Percentiles rank a stretch among this genome's conserved stretches.
Conservation (phyloP, 2,113 vertebrate genomes). For the Lampris incognitus region DNA sequence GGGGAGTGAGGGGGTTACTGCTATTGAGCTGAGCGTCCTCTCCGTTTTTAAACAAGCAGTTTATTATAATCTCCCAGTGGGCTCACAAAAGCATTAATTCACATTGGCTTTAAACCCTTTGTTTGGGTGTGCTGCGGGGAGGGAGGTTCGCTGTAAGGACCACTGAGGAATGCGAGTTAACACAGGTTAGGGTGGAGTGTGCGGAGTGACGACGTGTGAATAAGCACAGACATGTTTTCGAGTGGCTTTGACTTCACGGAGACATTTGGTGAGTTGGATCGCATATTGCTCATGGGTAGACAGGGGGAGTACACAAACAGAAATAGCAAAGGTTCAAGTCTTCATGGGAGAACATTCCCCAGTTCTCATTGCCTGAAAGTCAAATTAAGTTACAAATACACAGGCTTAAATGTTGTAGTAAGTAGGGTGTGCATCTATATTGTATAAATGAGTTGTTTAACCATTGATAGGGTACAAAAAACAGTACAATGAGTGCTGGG, state of each 20-base stretch:
- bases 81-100: constrained; percentile 37
- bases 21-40: constrained; percentile 32
- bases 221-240: constrained; percentile 22
- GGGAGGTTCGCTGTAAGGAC: constrained; percentile 16
- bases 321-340: not conserved
- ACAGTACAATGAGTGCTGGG: no score
- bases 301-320: not conserved
- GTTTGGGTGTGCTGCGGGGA: constrained; percentile 13
- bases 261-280: constrained; percentile 6
- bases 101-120: constrained; percentile 22
- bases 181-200: constrained; percentile 35
- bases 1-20: constrained; percentile 14
- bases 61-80: constrained; percentile 63
- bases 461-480: no score
- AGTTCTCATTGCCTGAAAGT: not conserved
- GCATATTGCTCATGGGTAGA: not conserved
- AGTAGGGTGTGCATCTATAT: no score
- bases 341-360: not conserved
- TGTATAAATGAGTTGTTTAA: no score
- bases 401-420: not conserved
- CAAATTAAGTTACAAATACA: not conserved
- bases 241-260: constrained; percentile 9
- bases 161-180: constrained; percentile 31
- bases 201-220: constrained; percentile 1
- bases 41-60: constrained; percentile 60